Conservation (phyloP, 2,888 invertebrate genomes). For the Cephus pulcher region DNA sequence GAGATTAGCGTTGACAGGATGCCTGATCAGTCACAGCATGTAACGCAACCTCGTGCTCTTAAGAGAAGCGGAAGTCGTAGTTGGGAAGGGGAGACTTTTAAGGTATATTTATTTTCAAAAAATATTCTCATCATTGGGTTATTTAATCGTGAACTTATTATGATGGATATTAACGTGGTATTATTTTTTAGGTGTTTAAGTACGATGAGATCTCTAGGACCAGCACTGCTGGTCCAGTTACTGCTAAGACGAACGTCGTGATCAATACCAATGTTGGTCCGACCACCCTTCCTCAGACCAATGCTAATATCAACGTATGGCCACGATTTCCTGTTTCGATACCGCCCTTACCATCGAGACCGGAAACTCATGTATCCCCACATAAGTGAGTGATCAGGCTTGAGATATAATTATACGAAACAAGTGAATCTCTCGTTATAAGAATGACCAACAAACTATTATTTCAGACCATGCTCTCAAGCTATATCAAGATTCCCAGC, state of each 20-base stretch:
- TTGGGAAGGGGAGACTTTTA: constrained; percentile 70
- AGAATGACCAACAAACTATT: neutral
- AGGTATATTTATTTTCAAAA: constrained; percentile 43
- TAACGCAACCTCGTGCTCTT: constrained; percentile 68
- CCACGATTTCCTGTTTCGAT: constrained; percentile 72
- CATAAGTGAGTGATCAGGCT: neutral
- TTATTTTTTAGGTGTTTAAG: constrained; percentile 22
- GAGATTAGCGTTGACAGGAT: constrained; percentile 65
- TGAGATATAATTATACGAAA: neutral
- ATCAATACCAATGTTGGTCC: constrained; percentile 28
- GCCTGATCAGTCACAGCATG: constrained; percentile 50
- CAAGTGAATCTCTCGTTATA: neutral
- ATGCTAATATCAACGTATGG: constrained; percentile 70
- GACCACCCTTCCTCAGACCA: constrained; percentile 43
- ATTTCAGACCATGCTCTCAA: constrained; percentile 39
- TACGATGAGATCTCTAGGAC: constrained; percentile 39
- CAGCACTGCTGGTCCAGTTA: constrained; percentile 28
- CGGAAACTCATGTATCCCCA: neutral
- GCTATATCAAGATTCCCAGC: constrained; percentile 63
- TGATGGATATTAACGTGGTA: constrained; percentile 11
- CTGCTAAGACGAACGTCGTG: constrained; percentile 31
- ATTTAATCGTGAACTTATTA: neutral
- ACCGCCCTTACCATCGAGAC: constrained; percentile 57
- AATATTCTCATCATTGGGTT: neutral
- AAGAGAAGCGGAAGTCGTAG: constrained; percentile 75